phyloP scores from a whole-genome alignment of 2,888 invertebrate genomes.

The Plemyria rubiginata region DNA sequence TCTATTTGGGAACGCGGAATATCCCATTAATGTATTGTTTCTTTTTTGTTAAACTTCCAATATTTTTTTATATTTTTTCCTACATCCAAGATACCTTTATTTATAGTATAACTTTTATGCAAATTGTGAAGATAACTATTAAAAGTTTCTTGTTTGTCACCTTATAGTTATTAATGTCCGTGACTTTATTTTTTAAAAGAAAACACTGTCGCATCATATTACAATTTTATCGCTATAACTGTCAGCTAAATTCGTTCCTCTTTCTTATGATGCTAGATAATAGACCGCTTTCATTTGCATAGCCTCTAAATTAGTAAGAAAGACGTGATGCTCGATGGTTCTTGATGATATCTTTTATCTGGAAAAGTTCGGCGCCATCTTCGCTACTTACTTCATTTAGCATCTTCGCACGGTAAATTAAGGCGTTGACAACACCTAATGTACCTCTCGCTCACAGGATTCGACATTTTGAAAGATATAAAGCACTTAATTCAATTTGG shows the following conservation, averaged over 20 bases:
- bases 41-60: too few species aligned
- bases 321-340: slow-evolving; percentile 52
- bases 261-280: slow-evolving; percentile 54
- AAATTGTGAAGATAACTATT: slow-evolving; percentile 7
- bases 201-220: slow-evolving; percentile 45
- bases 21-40: too few species aligned
- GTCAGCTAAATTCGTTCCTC: slow-evolving; percentile 51
- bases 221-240: slow-evolving; percentile 48
- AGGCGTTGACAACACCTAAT: too few species aligned
- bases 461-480: too few species aligned
- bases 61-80: too few species aligned
- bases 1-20: too few species aligned
- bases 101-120: slow-evolving; percentile 10
- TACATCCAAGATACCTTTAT: background rate
- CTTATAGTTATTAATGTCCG: slow-evolving; percentile 24
- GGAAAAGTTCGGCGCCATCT: slow-evolving; percentile 19
- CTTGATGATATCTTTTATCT: slow-evolving; percentile 36
- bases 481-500: too few species aligned
- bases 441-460: too few species aligned
- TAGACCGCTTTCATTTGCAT: slow-evolving; percentile 55
- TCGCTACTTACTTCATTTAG: background rate
- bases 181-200: slow-evolving; percentile 15
- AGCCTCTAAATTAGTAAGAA: slow-evolving; percentile 53
- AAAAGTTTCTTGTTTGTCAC: slow-evolving; percentile 5
- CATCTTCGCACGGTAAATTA: background rate